phyloP scores from a whole-genome alignment of 2,888 invertebrate genomes.

The Neocrepidodera transversa region DNA sequence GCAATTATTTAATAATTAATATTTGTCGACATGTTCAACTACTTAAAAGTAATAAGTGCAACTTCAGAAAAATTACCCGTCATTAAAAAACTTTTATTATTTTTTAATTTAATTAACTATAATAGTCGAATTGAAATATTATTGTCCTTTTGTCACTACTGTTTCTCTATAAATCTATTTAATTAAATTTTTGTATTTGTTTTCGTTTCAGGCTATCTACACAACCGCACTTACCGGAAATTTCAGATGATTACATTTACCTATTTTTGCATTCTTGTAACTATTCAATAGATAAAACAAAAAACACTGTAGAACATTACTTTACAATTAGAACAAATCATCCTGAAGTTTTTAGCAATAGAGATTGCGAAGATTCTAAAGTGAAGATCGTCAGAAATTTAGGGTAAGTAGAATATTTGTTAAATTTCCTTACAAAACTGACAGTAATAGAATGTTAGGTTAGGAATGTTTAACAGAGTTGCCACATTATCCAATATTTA shows the following conservation, averaged over 20 bases:
- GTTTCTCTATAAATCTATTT: too few species aligned
- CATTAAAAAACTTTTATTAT: too few species aligned
- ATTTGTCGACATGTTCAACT: too few species aligned
- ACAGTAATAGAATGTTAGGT: not conserved
- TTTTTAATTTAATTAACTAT: too few species aligned
- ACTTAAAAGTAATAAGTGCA: too few species aligned
- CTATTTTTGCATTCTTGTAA: conserved; percentile 70
- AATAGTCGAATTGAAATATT: too few species aligned
- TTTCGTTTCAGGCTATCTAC: conserved; percentile 65
- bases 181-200: too few species aligned
- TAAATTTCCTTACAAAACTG: not conserved
- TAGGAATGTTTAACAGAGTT: conserved; percentile 16
- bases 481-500: too few species aligned
- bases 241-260: conserved; percentile 69
- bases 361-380: conserved; percentile 64
- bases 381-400: conserved; percentile 64
- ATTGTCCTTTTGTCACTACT: too few species aligned
- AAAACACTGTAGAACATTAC: conserved; percentile 61
- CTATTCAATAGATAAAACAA: conserved; percentile 61
- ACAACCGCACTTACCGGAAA: conserved; percentile 67
- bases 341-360: conserved; percentile 67
- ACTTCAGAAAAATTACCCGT: too few species aligned
- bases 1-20: too few species aligned
- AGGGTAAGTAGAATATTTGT: conserved; percentile 64
- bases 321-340: conserved; percentile 67